Evolutionary conservation across 2,888 invertebrate species (phyloP).

Genomic region (Operophtera brumata): DNA sequence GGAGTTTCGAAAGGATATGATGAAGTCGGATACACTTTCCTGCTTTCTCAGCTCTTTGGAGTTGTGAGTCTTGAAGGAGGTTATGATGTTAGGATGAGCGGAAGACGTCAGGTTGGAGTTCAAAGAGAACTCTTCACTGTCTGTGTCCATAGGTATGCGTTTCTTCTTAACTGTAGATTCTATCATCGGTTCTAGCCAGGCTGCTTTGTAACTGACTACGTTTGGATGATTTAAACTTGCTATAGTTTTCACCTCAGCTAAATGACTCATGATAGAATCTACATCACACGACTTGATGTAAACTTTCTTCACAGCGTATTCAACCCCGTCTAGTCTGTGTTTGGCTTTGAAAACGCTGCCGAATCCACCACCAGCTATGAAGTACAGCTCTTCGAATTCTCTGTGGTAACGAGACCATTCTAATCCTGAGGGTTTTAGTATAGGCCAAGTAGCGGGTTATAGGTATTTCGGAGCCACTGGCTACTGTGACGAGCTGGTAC

Average conservation of each 20-base stretch:
- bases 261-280: slow-evolving; percentile 82
- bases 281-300: slow-evolving; percentile 83
- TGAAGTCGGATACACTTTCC: slow-evolving; percentile 65
- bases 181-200: slow-evolving; percentile 88
- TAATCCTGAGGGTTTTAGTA: slow-evolving; percentile 70
- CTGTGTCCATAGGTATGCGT: slow-evolving; percentile 60
- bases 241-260: slow-evolving; percentile 89
- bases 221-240: slow-evolving; percentile 89
- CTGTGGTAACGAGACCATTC: slow-evolving; percentile 84
- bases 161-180: slow-evolving; percentile 69
- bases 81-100: slow-evolving; percentile 64
- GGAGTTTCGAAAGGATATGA: slow-evolving; percentile 68
- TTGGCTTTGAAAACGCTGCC: slow-evolving; percentile 88
- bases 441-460: slow-evolving; percentile 75
- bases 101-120: slow-evolving; percentile 55
- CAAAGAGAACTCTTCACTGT: slow-evolving; percentile 59
- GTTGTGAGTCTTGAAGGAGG: slow-evolving; percentile 73
- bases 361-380: slow-evolving; percentile 88
- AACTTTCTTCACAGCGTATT: slow-evolving; percentile 91
- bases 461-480: slow-evolving; percentile 78
- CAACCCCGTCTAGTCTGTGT: slow-evolving; percentile 87
- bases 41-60: slow-evolving; percentile 65
- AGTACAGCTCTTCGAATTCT: slow-evolving; percentile 86
- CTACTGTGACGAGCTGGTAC: slow-evolving; percentile 82
- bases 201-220: slow-evolving; percentile 90